Evolutionary conservation across 2,888 invertebrate species (phyloP).

Genomic region (Capitulum mitella): DNA sequence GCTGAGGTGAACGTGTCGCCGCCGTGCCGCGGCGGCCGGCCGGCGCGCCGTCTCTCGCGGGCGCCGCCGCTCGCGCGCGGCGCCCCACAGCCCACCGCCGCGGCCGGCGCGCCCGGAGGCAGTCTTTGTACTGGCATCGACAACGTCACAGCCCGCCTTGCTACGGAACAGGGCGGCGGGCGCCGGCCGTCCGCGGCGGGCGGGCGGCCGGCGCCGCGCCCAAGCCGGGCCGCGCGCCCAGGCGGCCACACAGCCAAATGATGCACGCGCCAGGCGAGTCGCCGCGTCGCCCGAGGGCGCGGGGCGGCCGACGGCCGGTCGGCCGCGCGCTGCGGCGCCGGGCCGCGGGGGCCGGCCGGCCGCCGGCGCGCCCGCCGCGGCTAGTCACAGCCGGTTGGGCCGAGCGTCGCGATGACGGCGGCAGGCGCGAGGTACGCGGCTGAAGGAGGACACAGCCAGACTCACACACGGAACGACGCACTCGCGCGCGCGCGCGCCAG

Average conservation of each 20-base stretch:
- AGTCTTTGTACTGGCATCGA: background rate
- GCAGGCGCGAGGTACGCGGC: background rate
- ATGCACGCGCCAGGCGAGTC: background rate
- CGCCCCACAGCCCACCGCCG: too few species aligned
- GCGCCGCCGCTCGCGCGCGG: too few species aligned
- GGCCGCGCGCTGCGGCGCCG: background rate
- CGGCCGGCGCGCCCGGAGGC: background rate
- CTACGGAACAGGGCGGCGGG: too few species aligned
- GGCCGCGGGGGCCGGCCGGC: background rate
- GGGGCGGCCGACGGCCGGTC: background rate
- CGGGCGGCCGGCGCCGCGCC: too few species aligned
- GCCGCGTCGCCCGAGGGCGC: too few species aligned
- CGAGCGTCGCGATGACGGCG: background rate
- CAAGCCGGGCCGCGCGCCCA: too few species aligned
- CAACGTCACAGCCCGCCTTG: background rate
- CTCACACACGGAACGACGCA: background rate
- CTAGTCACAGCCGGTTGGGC: background rate
- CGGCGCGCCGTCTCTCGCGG: background rate
- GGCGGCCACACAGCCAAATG: slow-evolving; percentile 4
- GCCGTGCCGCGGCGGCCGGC: background rate
- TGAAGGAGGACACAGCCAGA: background rate
- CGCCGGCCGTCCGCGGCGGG: too few species aligned
- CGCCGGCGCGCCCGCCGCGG: background rate
- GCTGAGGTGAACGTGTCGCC: background rate
- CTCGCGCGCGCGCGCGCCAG: background rate